Conservation (phyloP, 2,888 invertebrate genomes). For the Germaria angustata region DNA sequence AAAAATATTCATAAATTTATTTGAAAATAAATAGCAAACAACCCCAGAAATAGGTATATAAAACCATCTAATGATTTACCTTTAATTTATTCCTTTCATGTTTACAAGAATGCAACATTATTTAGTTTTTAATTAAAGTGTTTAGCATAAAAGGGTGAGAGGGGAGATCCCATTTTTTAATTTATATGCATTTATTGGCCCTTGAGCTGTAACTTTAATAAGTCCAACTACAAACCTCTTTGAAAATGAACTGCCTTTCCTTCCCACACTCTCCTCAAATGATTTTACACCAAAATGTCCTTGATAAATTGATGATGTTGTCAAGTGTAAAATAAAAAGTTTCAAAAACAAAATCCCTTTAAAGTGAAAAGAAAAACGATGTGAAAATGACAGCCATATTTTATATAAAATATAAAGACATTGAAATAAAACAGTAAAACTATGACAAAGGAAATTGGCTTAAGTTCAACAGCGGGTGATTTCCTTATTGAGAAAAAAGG, state of each 20-base stretch:
- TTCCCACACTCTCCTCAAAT: not conserved
- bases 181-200: slow-evolving; percentile 60
- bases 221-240: not conserved
- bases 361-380: not conserved
- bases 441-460: slow-evolving; percentile 57
- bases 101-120: slow-evolving; percentile 42
- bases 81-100: slow-evolving; percentile 58
- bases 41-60: slow-evolving; percentile 38
- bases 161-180: slow-evolving; percentile 14
- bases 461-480: slow-evolving; percentile 51
- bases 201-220: slow-evolving; percentile 27
- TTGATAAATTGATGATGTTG: slow-evolving; percentile 53
- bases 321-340: slow-evolving; percentile 22
- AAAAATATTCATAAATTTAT: slow-evolving; percentile 22
- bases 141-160: not conserved
- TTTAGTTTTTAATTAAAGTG: slow-evolving; percentile 60
- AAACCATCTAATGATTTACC: slow-evolving; percentile 15
- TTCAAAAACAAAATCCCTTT: not conserved
- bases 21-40: slow-evolving; percentile 24
- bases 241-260: not conserved
- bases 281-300: slow-evolving; percentile 9
- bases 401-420: not conserved
- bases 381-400: slow-evolving; percentile 16
- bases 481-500: slow-evolving; percentile 34
- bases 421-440: slow-evolving; percentile 17